A percentile compares a stretch with the other conserved stretches of the same genome.
phyloP scores from a whole-genome alignment of 2,888 invertebrate genomes.

The Drepana falcataria region DNA sequence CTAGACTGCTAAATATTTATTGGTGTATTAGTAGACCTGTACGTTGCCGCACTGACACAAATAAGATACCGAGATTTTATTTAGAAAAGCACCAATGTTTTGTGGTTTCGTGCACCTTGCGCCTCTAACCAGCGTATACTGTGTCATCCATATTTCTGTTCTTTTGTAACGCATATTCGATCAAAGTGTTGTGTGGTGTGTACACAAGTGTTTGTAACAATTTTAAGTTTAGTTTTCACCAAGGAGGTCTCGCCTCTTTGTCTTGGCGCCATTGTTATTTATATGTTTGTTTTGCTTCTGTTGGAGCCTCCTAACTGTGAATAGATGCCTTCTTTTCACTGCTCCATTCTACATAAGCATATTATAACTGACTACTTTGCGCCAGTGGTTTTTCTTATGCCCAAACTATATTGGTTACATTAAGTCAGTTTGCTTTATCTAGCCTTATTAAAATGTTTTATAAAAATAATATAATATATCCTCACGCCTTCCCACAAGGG shows the following conservation, averaged over 20 bases:
- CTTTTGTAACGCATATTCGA: constrained; percentile 76
- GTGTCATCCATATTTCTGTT: constrained; percentile 58
- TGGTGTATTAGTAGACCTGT: no score
- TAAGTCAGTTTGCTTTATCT: no score
- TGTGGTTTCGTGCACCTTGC: constrained; percentile 29
- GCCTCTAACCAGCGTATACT: constrained; percentile 52
- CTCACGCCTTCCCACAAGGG: no score
- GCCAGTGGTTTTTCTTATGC: no score
- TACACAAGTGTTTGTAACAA: constrained; percentile 65
- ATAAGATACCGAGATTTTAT: background rate
- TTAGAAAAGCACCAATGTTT: no score
- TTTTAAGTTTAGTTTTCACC: constrained; percentile 56
- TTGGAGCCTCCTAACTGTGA: background rate
- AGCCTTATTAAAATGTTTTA: no score
- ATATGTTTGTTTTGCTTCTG: constrained; percentile 14
- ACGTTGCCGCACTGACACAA: background rate
- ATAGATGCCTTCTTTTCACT: background rate
- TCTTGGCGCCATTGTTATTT: constrained; percentile 32
- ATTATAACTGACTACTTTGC: no score
- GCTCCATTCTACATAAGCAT: no score
- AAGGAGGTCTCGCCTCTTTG: constrained; percentile 26
- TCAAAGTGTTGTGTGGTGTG: constrained; percentile 63
- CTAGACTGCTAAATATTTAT: no score
- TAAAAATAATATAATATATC: no score
- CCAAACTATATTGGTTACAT: no score